Evolutionary conservation across 1,140 invertebrate genomes (phyloP).

Genomic region (Pseudomyrmex flavicornis): DNA sequence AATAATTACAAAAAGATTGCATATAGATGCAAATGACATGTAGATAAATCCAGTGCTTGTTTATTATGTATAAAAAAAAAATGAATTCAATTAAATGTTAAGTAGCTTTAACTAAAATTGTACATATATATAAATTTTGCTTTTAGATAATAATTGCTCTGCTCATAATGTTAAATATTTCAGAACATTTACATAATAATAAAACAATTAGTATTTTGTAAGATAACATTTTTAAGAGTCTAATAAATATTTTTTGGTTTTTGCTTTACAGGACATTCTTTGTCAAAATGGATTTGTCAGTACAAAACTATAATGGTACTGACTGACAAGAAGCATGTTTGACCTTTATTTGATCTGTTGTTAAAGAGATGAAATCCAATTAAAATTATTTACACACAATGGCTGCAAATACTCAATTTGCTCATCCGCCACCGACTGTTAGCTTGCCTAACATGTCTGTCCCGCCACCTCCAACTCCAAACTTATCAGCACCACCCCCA

Average conservation of each 20-base stretch:
- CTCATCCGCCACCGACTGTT: conserved; percentile 81
- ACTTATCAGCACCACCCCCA: conserved; percentile 83
- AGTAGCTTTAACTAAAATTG: no score
- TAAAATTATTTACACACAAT: conserved; percentile 70
- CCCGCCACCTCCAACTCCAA: conserved; percentile 81
- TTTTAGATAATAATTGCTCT: no score
- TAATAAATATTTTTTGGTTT: conserved; percentile 28
- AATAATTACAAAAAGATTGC: no score
- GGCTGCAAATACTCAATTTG: conserved; percentile 81
- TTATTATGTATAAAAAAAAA: no score
- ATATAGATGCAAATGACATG: no score
- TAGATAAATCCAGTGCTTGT: no score
- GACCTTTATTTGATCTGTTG: conserved; percentile 25
- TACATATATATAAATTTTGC: no score
- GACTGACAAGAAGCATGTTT: conserved; percentile 46
- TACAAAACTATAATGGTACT: neutral
- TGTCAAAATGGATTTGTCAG: conserved; percentile 40
- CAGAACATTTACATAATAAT: neutral
- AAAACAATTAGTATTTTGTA: neutral
- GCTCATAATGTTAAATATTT: no score
- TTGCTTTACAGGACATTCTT: conserved; percentile 57
- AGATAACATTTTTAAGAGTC: no score
- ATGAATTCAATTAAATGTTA: no score
- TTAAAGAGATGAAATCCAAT: conserved; percentile 48
- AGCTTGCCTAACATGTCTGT: conserved; percentile 84